phyloP scores from a whole-genome alignment of 2,888 invertebrate species.

The Andrena chrysosceles region DNA sequence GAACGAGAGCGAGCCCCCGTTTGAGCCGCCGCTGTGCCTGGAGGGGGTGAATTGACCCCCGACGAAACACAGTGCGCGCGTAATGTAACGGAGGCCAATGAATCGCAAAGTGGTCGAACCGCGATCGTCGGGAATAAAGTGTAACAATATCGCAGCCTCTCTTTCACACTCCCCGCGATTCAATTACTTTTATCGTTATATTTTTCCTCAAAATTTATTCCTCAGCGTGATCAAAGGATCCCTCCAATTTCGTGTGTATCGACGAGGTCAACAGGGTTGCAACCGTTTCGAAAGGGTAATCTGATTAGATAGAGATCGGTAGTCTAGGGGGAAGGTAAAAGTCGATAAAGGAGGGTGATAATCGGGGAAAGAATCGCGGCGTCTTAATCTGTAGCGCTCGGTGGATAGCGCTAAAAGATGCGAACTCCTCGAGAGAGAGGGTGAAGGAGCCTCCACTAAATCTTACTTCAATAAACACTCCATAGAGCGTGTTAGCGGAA shows the following conservation, averaged over 20 bases:
- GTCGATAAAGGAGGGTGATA: conserved; percentile 6
- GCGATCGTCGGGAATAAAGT: conserved; percentile 36
- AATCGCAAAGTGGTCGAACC: conserved; percentile 51
- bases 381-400: conserved; percentile 5
- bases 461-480: conserved; percentile 56
- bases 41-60: conserved; percentile 49
- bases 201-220: neutral
- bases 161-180: neutral
- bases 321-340: neutral
- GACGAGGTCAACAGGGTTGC: neutral
- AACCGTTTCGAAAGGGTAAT: too few relatives aligned
- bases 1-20: conserved; percentile 22
- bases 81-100: conserved; percentile 57
- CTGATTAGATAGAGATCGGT: too few relatives aligned
- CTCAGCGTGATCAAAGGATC: neutral
- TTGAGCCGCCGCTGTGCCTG: conserved; percentile 8
- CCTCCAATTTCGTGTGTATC: neutral
- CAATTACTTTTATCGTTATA: neutral
- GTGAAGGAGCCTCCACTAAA: conserved; percentile 25
- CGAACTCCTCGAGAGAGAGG: conserved; percentile 1
- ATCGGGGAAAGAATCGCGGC: conserved; percentile 11
- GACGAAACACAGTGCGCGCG: conserved; percentile 45
- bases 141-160: conserved; percentile 38
- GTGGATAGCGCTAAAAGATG: conserved; percentile 20
- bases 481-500: conserved; percentile 46